Evolutionary conservation across 2,888 invertebrate genomes (phyloP), one percentile per base, ranked within the genome.

Genomic region (Lottia scabra): DNA sequence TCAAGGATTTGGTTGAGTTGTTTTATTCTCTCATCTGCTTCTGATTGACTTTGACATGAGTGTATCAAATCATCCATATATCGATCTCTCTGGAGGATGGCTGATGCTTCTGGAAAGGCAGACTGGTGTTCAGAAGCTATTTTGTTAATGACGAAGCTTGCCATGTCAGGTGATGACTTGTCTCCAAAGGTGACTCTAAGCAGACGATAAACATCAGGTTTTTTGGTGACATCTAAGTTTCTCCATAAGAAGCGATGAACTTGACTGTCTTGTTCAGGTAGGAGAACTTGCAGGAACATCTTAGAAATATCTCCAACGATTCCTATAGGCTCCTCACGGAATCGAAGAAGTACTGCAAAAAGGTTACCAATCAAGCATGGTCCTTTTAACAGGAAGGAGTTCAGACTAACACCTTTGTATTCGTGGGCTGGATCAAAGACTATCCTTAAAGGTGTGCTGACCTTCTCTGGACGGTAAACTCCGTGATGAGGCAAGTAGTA

Each of bases 11-110:
- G 0, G 19, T 72, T 65, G 19, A 72, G 63, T n/a, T 63, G 56
- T 62, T 5, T 12, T 19, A 66, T 71, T n/a, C 19, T 13, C 45
- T 67, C 56, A 12, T 23, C 38, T 26, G 67, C 72, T 27, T 66
- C 27, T 8, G 16, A 30, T 2, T 12, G 27, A 19, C 19, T 30
- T 2, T 23, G 19, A 63, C 72, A 72, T 23, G 72, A 72, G 23
- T 63, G 63, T 15, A 72, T 63, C 3, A 67, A 15, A 44, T 73
- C 73, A 43, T 66, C 73, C 64, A 73, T 68, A 56, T 73, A 70
- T 10, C 73, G 23, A 46, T 73, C 70, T 26, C 63, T 16, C 30
- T 44, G n/a, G 15, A 73, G n/a, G 12, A 70, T 66, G 56, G 30
- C 48, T 23, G 73, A 13, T 27, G 69, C 70, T n/a, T 73, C 70